phyloP scores from a whole-genome alignment of 2,888 invertebrate species.

The Mesorhabditis spiculigera region DNA sequence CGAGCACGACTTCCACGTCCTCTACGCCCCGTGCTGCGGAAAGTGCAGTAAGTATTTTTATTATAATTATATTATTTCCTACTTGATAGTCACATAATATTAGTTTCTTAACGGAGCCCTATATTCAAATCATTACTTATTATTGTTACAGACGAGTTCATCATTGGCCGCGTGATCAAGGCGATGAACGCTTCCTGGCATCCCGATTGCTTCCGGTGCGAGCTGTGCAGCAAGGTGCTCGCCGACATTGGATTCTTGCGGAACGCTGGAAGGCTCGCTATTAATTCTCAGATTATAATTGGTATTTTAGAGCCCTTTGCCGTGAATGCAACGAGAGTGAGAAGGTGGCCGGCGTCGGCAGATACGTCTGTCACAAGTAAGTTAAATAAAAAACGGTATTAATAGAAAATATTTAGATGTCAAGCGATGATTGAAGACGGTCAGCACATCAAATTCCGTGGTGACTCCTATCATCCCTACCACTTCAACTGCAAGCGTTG shows the following conservation, averaged over 20 bases:
- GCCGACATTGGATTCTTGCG: slow-evolving; percentile 93
- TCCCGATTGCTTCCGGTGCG: slow-evolving; percentile 93
- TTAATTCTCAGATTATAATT: background rate
- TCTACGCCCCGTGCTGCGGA: slow-evolving; percentile 84
- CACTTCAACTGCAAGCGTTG: slow-evolving; percentile 88
- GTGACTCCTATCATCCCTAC: slow-evolving; percentile 97
- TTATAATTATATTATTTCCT: too few species aligned
- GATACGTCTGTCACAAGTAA: slow-evolving; percentile 73
- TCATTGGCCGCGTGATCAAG: slow-evolving; percentile 97
- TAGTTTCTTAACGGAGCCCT: too few species aligned
- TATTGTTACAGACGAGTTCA: slow-evolving; percentile 71
- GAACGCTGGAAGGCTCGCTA: slow-evolving; percentile 66
- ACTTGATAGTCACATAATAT: too few species aligned
- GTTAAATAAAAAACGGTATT: background rate
- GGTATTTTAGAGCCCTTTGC: slow-evolving; percentile 72
- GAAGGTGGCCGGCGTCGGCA: slow-evolving; percentile 88
- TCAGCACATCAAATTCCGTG: slow-evolving; percentile 66
- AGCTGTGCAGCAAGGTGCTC: slow-evolving; percentile 82
- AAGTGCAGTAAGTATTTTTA: slow-evolving; percentile 71
- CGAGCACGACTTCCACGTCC: slow-evolving; percentile 94
- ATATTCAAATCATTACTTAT: background rate
- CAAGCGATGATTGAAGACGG: slow-evolving; percentile 64
- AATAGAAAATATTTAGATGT: slow-evolving; percentile 66
- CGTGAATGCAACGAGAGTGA: slow-evolving; percentile 93
- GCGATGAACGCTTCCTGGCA: slow-evolving; percentile 99